Evolutionary conservation across 2,888 invertebrate species (phyloP).

Genomic region (Acanthosepion esculentum): DNA sequence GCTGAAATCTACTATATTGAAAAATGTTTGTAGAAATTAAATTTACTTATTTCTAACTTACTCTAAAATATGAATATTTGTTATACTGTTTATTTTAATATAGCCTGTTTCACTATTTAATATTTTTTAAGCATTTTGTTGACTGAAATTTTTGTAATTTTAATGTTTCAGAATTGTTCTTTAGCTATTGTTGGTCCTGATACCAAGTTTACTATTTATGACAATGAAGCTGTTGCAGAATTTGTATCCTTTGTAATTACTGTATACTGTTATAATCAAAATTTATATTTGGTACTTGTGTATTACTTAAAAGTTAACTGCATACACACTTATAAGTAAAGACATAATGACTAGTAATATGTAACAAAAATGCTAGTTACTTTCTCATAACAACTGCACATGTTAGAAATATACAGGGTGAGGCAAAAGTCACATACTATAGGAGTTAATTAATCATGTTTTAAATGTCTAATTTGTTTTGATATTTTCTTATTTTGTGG

Average conservation of each 20-base stretch:
- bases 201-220: slow-evolving; percentile 85
- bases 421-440: too few relatives aligned
- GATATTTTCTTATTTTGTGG: too few relatives aligned
- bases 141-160: neutral
- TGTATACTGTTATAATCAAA: neutral
- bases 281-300: neutral
- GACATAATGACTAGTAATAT: too few relatives aligned
- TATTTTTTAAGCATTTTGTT: neutral
- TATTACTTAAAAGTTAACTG: neutral
- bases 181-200: slow-evolving; percentile 93
- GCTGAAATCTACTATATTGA: neutral
- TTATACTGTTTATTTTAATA: neutral
- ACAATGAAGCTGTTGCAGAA: slow-evolving; percentile 82
- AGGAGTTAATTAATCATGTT: too few relatives aligned
- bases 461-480: too few relatives aligned
- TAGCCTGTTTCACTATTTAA: neutral
- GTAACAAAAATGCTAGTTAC: too few relatives aligned
- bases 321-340: too few relatives aligned
- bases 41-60: neutral
- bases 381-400: too few relatives aligned
- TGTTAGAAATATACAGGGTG: too few relatives aligned
- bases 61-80: neutral
- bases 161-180: slow-evolving; percentile 85
- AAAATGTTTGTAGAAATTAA: neutral
- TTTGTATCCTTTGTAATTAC: slow-evolving; percentile 75